Conservation (phyloP, 2,888 invertebrate genomes). For the Salpingus planirostris region DNA sequence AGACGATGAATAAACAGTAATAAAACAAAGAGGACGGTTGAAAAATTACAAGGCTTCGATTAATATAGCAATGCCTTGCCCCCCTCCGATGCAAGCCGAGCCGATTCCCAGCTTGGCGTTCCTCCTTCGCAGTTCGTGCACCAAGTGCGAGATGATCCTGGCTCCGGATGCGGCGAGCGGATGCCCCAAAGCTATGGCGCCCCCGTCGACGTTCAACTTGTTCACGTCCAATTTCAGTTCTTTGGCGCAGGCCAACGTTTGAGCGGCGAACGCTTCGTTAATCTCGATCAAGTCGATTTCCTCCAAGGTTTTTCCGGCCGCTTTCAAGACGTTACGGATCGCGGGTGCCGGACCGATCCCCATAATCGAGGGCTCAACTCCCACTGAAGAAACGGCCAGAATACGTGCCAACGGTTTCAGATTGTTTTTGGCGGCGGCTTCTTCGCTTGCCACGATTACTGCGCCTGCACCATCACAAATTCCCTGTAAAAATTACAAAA, state of each 20-base stretch:
- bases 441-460: slow-evolving; percentile 84
- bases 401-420: slow-evolving; percentile 86
- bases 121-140: slow-evolving; percentile 84
- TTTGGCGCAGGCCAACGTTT: slow-evolving; percentile 85
- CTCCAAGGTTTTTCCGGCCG: slow-evolving; percentile 66
- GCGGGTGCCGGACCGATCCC: slow-evolving; percentile 95
- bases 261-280: slow-evolving; percentile 97
- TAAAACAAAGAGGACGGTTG: too few species aligned
- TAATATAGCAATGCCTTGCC: slow-evolving; percentile 93
- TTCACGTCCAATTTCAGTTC: slow-evolving; percentile 77
- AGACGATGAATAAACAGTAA: too few species aligned
- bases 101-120: slow-evolving; percentile 83
- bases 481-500: slow-evolving; percentile 53
- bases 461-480: slow-evolving; percentile 97
- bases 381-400: slow-evolving; percentile 85
- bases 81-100: slow-evolving; percentile 97
- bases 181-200: slow-evolving; percentile 95
- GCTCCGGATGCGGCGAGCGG: slow-evolving; percentile 93
- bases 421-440: slow-evolving; percentile 68
- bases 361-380: slow-evolving; percentile 97
- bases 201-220: slow-evolving; percentile 90
- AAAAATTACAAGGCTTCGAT: slow-evolving; percentile 66
- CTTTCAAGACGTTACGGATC: slow-evolving; percentile 75
- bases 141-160: slow-evolving; percentile 83
- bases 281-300: slow-evolving; percentile 95